Evolutionary conservation across 2,888 invertebrate species (phyloP), one percentile per base, ranked within the genome.

Genomic region (Papilio gigon): DNA sequence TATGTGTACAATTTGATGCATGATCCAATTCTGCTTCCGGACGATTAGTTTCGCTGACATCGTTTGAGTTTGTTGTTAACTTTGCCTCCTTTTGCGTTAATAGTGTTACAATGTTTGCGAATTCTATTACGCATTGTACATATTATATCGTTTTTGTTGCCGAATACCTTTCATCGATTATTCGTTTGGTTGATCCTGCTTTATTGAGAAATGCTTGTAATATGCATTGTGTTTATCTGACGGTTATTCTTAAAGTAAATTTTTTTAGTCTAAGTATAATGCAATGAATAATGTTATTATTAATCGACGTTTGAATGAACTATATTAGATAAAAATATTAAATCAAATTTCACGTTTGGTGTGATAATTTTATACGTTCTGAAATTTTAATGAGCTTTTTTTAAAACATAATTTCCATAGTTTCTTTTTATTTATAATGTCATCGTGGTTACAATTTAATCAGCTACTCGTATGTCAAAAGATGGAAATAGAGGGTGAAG

Each of bases 61-160:
- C 90, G 87, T 91, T 90, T 89, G 81, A 89, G 86, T 87, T 89
- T 91, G 90, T 91, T 90, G 91, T 90, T 90, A 87, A 88, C 84
- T 89, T 88, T 83, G 83, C 87, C 91, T 90, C 86, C 90, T 88
- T 88, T 90, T 86, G 88, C 88, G 89, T 88, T 90, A 92, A 91
- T 90, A 90, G 85, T 79, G 87, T 88, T 90, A 90, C 87, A 88
- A 90, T 91, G 85, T 92, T 90, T 89, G 89, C 81, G 87, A 89
- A 87, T 91, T 90, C 89, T 91, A 91, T 91, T 91, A 90, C 90
- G 85, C 87, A 86, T 91, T 91, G 90, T 90, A 80, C 78, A 77
- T 77, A 84, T 82, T 78, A 83, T 79, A 75, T 78, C 75, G 77
- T 78, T 81, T 81, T 85, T 85, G 82, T 83, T 72, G 77, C 74